phyloP scores from a whole-genome alignment of 2,888 invertebrate genomes.

The Micoletzkya japonica region DNA sequence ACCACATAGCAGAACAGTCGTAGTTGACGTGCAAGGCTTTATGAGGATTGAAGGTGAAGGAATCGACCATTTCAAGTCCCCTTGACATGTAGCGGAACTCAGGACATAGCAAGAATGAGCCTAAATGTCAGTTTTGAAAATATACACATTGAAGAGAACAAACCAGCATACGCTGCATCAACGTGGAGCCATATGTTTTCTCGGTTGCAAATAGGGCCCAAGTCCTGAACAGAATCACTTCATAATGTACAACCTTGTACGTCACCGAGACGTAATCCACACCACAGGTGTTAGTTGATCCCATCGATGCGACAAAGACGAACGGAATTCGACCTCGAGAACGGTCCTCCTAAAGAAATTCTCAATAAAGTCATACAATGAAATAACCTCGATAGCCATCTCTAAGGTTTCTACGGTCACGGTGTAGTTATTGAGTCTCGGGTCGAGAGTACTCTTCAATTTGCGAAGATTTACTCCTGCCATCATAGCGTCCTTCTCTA shows the following conservation, averaged over 20 bases:
- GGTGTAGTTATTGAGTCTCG: conserved; percentile 72
- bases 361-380: too few relatives aligned
- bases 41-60: conserved; percentile 95
- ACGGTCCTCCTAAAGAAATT: conserved; percentile 46
- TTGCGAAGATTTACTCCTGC: conserved; percentile 79
- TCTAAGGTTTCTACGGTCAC: conserved; percentile 75
- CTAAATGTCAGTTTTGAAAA: conserved; percentile 28
- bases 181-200: conserved; percentile 92
- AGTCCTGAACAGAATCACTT: conserved; percentile 63
- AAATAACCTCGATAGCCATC: conserved; percentile 69
- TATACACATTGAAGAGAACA: background rate
- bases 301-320: conserved; percentile 66
- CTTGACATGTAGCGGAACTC: conserved; percentile 87
- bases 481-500: conserved; percentile 82
- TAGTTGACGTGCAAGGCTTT: conserved; percentile 99
- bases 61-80: conserved; percentile 88
- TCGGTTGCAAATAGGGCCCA: conserved; percentile 73
- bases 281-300: conserved; percentile 94
- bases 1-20: conserved; percentile 99
- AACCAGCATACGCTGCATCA: conserved; percentile 95
- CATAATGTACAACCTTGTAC: background rate
- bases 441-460: conserved; percentile 67
- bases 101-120: conserved; percentile 75
- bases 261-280: conserved; percentile 74
- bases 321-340: conserved; percentile 59